phyloP scores from a whole-genome alignment of 2,113 vertebrate genomes.

The Peucedramus taeniatus region DNA sequence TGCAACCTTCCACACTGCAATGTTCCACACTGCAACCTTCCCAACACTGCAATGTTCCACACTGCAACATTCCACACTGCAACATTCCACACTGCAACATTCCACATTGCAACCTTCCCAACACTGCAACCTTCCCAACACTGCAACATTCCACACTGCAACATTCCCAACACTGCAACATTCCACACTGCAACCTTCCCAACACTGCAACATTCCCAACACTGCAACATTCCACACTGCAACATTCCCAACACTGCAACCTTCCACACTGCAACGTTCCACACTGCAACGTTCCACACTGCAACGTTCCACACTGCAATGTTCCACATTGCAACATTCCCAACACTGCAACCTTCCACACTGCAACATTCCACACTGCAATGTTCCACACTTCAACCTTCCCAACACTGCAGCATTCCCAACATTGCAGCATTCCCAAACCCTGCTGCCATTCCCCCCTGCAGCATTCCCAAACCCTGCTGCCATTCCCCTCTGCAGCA shows the following conservation, averaged over 20 bases:
- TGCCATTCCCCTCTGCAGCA: neutral
- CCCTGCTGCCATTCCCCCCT: no score
- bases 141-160: neutral
- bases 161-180: fast-evolving
- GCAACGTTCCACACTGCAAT: neutral
- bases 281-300: neutral
- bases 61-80: neutral
- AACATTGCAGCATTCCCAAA: neutral
- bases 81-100: no score
- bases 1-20: neutral
- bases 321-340: neutral
- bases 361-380: neutral
- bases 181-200: neutral
- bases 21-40: neutral
- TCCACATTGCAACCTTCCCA: neutral
- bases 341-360: neutral
- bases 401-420: neutral
- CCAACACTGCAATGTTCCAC: neutral
- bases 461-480: neutral
- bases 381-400: neutral
- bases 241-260: neutral
- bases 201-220: fast-evolving
- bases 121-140: neutral
- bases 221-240: neutral
- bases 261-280: neutral